A percentile compares a stretch with the other conserved stretches of the same genome.
phyloP scores from a whole-genome alignment of 2,888 invertebrate species.

The Sinodicranocentrus sp. region DNA sequence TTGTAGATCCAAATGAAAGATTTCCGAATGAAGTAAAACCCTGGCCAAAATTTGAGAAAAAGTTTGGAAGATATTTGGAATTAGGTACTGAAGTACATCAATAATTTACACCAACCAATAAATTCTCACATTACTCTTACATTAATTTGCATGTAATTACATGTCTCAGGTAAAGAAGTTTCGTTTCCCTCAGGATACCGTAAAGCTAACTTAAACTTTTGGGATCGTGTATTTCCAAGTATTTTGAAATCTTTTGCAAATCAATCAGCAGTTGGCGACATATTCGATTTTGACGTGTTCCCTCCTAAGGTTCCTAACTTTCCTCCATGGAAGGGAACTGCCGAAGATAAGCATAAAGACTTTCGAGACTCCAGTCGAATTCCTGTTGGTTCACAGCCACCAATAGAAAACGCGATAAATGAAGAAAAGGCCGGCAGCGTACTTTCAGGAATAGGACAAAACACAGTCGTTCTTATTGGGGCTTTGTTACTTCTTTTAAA shows the following conservation, averaged over 20 bases:
- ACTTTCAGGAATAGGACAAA: too few species aligned
- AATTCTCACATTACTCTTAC: too few species aligned
- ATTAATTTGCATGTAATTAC: background rate
- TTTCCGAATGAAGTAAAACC: conserved; percentile 59
- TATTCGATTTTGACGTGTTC: conserved; percentile 26
- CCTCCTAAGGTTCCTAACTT: too few species aligned
- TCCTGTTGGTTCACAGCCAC: background rate
- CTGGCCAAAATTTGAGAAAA: conserved; percentile 72
- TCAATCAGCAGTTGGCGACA: conserved; percentile 26
- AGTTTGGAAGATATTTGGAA: conserved; percentile 71
- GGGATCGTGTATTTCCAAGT: conserved; percentile 69
- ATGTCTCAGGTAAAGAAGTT: conserved; percentile 68
- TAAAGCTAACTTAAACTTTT: conserved; percentile 63
- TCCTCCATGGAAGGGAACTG: conserved; percentile 40
- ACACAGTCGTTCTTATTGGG: too few species aligned
- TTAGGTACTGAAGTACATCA: conserved; percentile 64
- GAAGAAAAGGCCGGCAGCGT: too few species aligned
- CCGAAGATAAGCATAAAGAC: conserved; percentile 13
- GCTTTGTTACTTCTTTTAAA: too few species aligned
- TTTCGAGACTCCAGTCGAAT: background rate
- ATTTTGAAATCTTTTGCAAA: conserved; percentile 71
- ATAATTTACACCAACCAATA: too few species aligned
- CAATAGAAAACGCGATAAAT: too few species aligned
- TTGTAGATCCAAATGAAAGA: conserved; percentile 67
- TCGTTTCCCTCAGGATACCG: conserved; percentile 71